These are phyloP conservation scores for Aphaenogaster floridana DNA, from an alignment of 1,140 invertebrate species.

Conservation along the genomic window DNA sequence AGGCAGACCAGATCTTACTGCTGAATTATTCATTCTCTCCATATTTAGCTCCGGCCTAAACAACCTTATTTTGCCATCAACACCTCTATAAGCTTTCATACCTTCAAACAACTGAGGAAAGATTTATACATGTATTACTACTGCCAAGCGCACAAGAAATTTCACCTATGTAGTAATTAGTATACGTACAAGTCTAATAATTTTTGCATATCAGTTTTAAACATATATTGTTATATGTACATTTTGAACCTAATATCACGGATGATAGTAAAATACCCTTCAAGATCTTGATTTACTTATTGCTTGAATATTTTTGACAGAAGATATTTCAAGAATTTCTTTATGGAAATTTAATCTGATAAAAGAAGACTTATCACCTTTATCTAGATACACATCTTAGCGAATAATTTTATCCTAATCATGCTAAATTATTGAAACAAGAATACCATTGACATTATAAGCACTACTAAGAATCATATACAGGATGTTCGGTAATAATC, in stretches of 20 bases:
- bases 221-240: not conserved
- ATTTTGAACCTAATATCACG: conserved; percentile 18
- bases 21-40: conserved; percentile 95
- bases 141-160: not conserved
- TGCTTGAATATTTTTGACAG: not conserved
- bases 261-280: conserved; percentile 9
- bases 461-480: not conserved
- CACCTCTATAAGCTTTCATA: conserved; percentile 98
- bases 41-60: conserved; percentile 99
- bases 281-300: not conserved
- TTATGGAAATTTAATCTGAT: conserved; percentile 41
- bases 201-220: conserved; percentile 31
- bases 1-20: conserved; percentile 94
- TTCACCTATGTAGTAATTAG: not conserved
- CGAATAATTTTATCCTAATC: not conserved
- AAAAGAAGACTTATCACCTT: conserved; percentile 15
- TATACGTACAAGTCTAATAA: conserved; percentile 37
- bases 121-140: conserved; percentile 39
- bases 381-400: not conserved
- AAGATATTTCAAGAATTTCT: conserved; percentile 29
- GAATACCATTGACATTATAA: not conserved
- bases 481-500: too few relatives aligned
- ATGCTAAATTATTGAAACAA: not conserved
- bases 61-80: conserved; percentile 96
- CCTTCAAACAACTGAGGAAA: conserved; percentile 97